Evolutionary conservation across 2,113 vertebrate species (phyloP), one percentile per base, ranked within the genome.

Genomic region (Spheniscus mendiculus): DNA sequence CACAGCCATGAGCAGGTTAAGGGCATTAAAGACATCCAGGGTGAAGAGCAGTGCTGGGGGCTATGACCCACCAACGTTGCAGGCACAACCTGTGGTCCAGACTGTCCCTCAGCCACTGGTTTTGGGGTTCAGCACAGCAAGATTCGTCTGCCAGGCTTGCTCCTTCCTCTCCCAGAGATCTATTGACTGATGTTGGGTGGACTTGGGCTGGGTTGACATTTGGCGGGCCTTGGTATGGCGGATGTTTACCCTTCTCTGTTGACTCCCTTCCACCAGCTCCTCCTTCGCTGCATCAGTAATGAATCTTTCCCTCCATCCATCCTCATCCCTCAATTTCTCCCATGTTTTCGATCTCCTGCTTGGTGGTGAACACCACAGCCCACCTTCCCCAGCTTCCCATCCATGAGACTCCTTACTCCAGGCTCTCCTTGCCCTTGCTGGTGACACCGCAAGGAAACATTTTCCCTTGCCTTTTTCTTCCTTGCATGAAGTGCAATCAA

Each of bases 1-100:
- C 53, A 34, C 3, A 47, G 40, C 72, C 45, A 15, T 0, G 8
- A 50, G 34, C 0, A 0, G 9, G 2, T 34, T 63, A 10, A 59
- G 20, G n/a, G 12, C 8, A 14, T 36, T 82, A 42, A 58, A 40
- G 32, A 2, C 0, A 1, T 25, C 36, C 30, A 2, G 2, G 21
- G 58, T 40, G 76, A 79, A 63, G 50, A 72, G 30, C 19, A 34
- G 7, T 23, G 29, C 25, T 52, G 38, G 15, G 15, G 22, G 8
- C 21, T n/a, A 5, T 15, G 23, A 22, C 10, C 15, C 47, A 59
- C 10, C 10, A 10, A 10, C 0, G 0, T 18, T 71, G 22, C 27
- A 67, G 47, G 10, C 40, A 52, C 19, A 59, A 5, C 17, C 25
- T 22, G 3, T 9, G 18, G 15, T 6, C 53, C 69, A 58, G 45